Conservation (phyloP, 1,140 invertebrate genomes). For the Pseudomyrmex dendroicus region DNA sequence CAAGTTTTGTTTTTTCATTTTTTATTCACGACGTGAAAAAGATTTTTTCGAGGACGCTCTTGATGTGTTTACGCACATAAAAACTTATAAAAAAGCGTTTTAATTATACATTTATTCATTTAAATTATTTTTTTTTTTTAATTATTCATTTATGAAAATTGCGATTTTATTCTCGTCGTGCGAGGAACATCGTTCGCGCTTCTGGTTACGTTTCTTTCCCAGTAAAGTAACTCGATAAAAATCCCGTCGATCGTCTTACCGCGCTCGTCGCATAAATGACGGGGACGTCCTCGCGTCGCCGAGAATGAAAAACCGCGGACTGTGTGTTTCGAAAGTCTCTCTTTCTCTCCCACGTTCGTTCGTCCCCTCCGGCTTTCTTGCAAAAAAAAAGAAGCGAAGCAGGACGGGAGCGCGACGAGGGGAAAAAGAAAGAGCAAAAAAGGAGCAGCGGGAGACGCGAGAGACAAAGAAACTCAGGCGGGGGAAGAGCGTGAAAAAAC, state of each 20-base stretch:
- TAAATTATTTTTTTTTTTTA: too few relatives aligned
- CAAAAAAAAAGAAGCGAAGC: conserved; percentile 45
- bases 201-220: too few relatives aligned
- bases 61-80: too few relatives aligned
- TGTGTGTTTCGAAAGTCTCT: conserved; percentile 18
- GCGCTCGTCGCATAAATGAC: neutral
- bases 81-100: too few relatives aligned
- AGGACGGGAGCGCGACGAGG: conserved; percentile 10
- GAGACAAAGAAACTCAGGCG: conserved; percentile 48
- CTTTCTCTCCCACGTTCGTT: conserved; percentile 36
- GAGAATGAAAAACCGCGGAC: conserved; percentile 17
- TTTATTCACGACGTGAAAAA: neutral
- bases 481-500: conserved; percentile 54
- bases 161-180: too few relatives aligned
- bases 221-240: conserved; percentile 14
- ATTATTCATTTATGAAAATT: too few relatives aligned
- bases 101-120: too few relatives aligned
- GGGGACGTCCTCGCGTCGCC: neutral
- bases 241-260: neutral
- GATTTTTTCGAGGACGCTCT: neutral
- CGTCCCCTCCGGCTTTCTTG: conserved; percentile 36
- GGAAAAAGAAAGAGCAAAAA: neutral
- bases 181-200: neutral
- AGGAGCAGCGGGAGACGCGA: conserved; percentile 22
- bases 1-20: conserved; percentile 31